A percentile compares a stretch with the other conserved stretches of the same genome.
Conservation (phyloP, 2,888 invertebrate species). For the Amphipoea lucens region DNA sequence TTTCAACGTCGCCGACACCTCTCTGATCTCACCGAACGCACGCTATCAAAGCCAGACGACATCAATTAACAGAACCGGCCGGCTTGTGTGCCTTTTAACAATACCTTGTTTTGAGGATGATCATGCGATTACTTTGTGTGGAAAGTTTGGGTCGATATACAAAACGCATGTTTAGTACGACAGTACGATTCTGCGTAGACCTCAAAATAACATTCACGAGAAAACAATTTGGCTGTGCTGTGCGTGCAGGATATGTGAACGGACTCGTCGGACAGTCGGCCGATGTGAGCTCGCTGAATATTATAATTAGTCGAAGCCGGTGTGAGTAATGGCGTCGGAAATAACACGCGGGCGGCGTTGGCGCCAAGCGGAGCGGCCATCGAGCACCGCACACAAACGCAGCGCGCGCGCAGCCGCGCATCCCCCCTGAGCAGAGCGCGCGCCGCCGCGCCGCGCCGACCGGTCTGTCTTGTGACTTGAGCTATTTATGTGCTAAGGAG, state of each 20-base stretch:
- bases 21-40: conserved; percentile 82
- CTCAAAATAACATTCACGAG: conserved; percentile 56
- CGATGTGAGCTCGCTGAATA: conserved; percentile 84
- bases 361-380: conserved; percentile 87
- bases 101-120: conserved; percentile 61
- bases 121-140: conserved; percentile 50
- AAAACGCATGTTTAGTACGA: conserved; percentile 44
- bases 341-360: conserved; percentile 87
- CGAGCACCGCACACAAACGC: conserved; percentile 66
- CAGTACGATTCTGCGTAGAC: conserved; percentile 51
- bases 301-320: conserved; percentile 89
- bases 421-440: conserved; percentile 58
- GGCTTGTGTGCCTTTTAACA: conserved; percentile 66
- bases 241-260: conserved; percentile 70
- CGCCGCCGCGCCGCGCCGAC: conserved; percentile 71
- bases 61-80: conserved; percentile 74
- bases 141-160: conserved; percentile 42
- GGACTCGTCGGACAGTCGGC: conserved; percentile 77
- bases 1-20: conserved; percentile 80
- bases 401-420: conserved; percentile 63
- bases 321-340: conserved; percentile 90
- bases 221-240: conserved; percentile 57
- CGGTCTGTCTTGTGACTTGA: conserved; percentile 88
- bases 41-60: conserved; percentile 69
- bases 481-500: conserved; percentile 79